A percentile compares a stretch with the other conserved stretches of the same genome.
These are phyloP conservation scores for Drosophila kepulauana DNA, from an alignment of 1,140 invertebrate genomes.

Conservation along the genomic window DNA sequence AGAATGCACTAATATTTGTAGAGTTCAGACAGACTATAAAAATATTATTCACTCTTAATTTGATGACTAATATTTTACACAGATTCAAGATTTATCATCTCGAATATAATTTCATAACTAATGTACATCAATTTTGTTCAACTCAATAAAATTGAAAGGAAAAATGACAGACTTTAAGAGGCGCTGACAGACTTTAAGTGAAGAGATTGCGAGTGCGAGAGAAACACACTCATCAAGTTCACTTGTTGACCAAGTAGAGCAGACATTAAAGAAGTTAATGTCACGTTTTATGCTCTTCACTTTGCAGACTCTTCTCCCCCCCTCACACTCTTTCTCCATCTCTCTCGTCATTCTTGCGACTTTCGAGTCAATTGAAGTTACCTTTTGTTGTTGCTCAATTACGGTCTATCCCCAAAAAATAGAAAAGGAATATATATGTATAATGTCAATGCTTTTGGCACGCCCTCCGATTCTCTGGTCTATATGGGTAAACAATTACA, in stretches of 20 bases:
- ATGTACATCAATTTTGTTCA: no score
- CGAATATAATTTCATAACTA: no score
- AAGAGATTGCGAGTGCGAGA: no score
- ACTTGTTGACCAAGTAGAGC: background rate
- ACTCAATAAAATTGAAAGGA: no score
- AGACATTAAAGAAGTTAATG: conserved; percentile 9
- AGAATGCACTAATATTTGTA: no score
- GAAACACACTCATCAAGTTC: background rate
- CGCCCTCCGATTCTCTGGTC: conserved; percentile 14
- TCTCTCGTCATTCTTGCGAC: background rate
- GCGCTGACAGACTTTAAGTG: no score
- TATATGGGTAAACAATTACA: conserved; percentile 37
- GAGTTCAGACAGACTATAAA: no score
- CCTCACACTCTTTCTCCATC: background rate
- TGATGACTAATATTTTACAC: no score
- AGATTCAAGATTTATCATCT: no score
- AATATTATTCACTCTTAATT: no score
- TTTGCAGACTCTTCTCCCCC: background rate
- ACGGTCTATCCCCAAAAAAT: conserved; percentile 23
- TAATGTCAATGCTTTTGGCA: conserved; percentile 29
- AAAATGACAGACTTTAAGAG: no score
- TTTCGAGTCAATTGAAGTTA: background rate
- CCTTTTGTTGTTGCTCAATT: conserved; percentile 41
- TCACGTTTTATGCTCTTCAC: conserved; percentile 4
- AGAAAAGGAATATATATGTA: background rate